Percentiles rank a stretch among this genome's conserved stretches.
These are phyloP conservation scores for Hipposideros larvatus DNA, from an alignment of 2,797 vertebrate species.

Conservation along the genomic window DNA sequence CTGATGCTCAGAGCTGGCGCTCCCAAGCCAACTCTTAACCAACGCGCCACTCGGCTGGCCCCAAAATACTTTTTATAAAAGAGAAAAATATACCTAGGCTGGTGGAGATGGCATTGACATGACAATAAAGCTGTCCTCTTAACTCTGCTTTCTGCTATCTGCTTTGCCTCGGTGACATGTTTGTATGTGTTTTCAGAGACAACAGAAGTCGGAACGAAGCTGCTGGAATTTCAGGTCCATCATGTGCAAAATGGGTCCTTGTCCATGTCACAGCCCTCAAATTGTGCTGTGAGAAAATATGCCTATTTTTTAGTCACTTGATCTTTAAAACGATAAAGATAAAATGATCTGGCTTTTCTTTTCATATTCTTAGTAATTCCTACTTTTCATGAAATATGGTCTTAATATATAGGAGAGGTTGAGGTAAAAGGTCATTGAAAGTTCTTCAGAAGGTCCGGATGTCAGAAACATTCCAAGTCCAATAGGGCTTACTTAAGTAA, in stretches of 20 bases:
- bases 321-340: constrained; percentile 5
- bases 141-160: background rate
- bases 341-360: background rate
- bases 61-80: too few species aligned
- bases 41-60: too few species aligned
- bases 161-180: background rate
- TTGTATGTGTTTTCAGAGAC: background rate
- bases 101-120: background rate
- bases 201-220: background rate
- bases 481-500: background rate
- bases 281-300: background rate
- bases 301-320: background rate
- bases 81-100: background rate
- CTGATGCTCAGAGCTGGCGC: too few species aligned
- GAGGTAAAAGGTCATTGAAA: background rate
- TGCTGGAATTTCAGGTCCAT: background rate
- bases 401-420: background rate
- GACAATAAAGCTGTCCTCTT: background rate
- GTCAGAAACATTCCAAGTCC: background rate
- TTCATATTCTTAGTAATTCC: background rate
- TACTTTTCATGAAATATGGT: background rate
- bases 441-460: background rate
- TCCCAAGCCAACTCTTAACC: too few species aligned
- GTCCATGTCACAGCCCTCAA: background rate
- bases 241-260: background rate